phyloP scores from a whole-genome alignment of 2,797 vertebrate species.

The Allobates femoralis region DNA sequence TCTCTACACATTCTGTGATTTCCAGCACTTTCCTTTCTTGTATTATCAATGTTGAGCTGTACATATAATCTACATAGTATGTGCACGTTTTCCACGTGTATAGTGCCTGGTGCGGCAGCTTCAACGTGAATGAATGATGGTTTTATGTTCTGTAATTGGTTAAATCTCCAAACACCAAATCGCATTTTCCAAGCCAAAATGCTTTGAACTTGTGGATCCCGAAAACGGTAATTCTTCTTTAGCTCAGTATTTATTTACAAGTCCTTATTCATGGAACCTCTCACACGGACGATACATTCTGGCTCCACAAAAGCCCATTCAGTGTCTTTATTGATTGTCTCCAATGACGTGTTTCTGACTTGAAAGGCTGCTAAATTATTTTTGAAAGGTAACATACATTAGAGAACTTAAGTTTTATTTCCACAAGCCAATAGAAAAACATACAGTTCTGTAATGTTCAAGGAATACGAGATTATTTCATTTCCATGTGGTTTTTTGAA shows the following conservation, averaged over 20 bases:
- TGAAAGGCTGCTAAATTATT: conserved; percentile 25
- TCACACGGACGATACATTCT: background rate
- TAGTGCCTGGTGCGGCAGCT: background rate
- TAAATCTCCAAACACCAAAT: background rate
- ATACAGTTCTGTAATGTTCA: background rate
- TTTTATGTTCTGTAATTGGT: background rate
- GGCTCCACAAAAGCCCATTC: conserved; percentile 19
- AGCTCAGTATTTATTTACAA: conserved; percentile 27
- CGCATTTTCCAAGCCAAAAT: background rate
- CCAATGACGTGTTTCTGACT: background rate
- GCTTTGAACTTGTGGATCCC: background rate
- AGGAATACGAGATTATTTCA: conserved; percentile 33
- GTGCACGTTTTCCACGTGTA: background rate
- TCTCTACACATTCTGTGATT: too few species aligned
- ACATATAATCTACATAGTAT: background rate
- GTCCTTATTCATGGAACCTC: conserved; percentile 10
- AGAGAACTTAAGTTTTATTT: conserved; percentile 22
- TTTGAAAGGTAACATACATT: conserved; percentile 28
- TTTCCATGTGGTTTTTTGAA: conserved; percentile 33
- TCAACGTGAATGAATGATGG: background rate
- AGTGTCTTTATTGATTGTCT: conserved; percentile 35
- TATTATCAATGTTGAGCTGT: background rate
- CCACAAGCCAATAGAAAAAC: conserved; percentile 5
- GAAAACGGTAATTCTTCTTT: background rate
- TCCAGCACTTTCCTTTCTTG: background rate